Conservation (phyloP, 2,888 invertebrate species). For the Bimastos eiseni region DNA sequence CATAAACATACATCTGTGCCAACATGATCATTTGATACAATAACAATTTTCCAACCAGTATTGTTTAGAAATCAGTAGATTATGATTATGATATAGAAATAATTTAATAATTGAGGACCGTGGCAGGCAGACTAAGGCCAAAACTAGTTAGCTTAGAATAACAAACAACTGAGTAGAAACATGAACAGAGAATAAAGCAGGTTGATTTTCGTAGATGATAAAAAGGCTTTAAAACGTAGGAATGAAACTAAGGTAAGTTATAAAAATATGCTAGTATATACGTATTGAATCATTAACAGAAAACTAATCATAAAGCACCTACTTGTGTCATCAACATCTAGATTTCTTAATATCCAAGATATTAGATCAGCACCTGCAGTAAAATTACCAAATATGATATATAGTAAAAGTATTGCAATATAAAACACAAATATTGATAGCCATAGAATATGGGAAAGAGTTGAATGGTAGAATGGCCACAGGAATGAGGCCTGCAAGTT, state of each 20-base stretch:
- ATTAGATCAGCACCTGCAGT: constrained; percentile 82
- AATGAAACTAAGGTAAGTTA: neutral
- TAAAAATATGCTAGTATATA: neutral
- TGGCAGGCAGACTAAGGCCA: neutral
- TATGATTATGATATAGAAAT: too few species aligned
- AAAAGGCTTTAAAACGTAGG: neutral
- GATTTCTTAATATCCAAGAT: constrained; percentile 87
- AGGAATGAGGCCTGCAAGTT: too few species aligned
- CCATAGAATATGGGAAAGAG: neutral
- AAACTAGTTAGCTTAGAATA: neutral
- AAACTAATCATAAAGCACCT: constrained; percentile 45
- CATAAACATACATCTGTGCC: neutral
- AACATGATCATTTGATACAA: neutral
- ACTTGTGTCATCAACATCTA: constrained; percentile 84
- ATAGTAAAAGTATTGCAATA: neutral
- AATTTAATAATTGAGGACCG: neutral
- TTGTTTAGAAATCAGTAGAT: too few species aligned
- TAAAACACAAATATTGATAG: neutral
- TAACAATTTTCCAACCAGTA: neutral
- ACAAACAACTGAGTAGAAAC: neutral
- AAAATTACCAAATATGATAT: neutral
- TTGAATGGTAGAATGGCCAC: too few species aligned
- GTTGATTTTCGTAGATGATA: neutral
- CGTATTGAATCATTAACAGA: neutral
- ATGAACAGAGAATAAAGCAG: neutral